Evolutionary conservation across 2,113 vertebrate species (phyloP).

Genomic region (Stigmatopora argus): DNA sequence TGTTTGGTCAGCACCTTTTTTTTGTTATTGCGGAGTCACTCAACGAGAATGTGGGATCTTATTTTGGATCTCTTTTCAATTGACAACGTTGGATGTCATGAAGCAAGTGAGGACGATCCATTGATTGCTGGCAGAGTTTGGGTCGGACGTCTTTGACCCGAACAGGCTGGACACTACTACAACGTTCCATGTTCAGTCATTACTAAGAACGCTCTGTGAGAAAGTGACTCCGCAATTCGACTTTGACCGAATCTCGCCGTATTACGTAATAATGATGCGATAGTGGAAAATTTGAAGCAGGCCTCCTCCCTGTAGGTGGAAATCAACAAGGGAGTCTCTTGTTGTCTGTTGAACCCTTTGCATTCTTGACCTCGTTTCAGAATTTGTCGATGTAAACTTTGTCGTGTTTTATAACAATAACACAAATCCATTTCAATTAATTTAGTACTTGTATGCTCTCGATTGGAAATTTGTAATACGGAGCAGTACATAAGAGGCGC

Average conservation of each 20-base stretch:
- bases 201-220: slow-evolving; percentile 48
- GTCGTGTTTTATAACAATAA: neutral
- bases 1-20: slow-evolving; percentile 4
- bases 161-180: too few species aligned
- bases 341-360: slow-evolving; percentile 19
- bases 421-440: neutral
- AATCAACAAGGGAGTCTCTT: slow-evolving; percentile 16
- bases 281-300: slow-evolving; percentile 13
- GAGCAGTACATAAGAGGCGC: neutral
- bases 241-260: slow-evolving; percentile 1
- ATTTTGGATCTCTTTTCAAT: neutral
- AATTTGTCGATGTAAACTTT: slow-evolving; percentile 22
- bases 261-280: slow-evolving; percentile 25
- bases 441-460: neutral
- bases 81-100: neutral
- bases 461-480: neutral
- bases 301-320: neutral
- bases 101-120: neutral
- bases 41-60: neutral
- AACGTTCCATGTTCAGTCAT: neutral
- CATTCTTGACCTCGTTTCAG: slow-evolving; percentile 26
- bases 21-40: neutral
- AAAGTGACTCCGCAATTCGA: slow-evolving; percentile 4
- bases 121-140: too few species aligned
- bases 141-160: neutral